A percentile compares a stretch with the other conserved stretches of the same genome.
Evolutionary conservation across 1,140 invertebrate species (phyloP).

Genomic region (Drosophila bifasciata): DNA sequence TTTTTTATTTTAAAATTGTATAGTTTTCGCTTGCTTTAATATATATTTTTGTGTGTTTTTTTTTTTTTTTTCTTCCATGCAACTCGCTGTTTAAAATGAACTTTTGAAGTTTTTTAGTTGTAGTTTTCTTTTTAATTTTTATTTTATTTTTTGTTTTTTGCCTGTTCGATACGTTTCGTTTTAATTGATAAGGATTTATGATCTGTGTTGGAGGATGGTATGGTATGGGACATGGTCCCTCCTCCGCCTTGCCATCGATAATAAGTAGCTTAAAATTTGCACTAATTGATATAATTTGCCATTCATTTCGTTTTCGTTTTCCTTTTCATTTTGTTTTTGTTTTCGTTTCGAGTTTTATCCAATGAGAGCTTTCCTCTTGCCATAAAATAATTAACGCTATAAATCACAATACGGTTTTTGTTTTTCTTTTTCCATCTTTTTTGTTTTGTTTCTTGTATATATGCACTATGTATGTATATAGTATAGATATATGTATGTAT

Average conservation of each 20-base stretch:
- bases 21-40: conserved; percentile 16
- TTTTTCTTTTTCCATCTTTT: conserved; percentile 45
- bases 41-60: conserved; percentile 20
- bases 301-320: conserved; percentile 18
- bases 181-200: conserved; percentile 64
- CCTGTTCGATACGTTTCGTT: conserved; percentile 69
- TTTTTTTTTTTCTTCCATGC: conserved; percentile 24
- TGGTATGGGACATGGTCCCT: conserved; percentile 11
- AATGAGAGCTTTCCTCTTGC: conserved; percentile 27
- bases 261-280: conserved; percentile 63
- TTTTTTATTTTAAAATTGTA: conserved; percentile 50
- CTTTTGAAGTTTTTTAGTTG: conserved; percentile 73
- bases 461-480: not conserved
- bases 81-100: conserved; percentile 63
- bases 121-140: conserved; percentile 30
- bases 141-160: conserved; percentile 26
- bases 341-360: conserved; percentile 10
- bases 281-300: conserved; percentile 62
- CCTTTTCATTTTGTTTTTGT: conserved; percentile 10
- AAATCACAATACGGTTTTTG: conserved; percentile 83
- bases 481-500: no score
- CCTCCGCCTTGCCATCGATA: not conserved
- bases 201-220: not conserved
- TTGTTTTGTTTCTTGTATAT: conserved; percentile 34
- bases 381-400: conserved; percentile 83